Conservation (phyloP, 2,888 invertebrate genomes). For the Chirona hameri region DNA sequence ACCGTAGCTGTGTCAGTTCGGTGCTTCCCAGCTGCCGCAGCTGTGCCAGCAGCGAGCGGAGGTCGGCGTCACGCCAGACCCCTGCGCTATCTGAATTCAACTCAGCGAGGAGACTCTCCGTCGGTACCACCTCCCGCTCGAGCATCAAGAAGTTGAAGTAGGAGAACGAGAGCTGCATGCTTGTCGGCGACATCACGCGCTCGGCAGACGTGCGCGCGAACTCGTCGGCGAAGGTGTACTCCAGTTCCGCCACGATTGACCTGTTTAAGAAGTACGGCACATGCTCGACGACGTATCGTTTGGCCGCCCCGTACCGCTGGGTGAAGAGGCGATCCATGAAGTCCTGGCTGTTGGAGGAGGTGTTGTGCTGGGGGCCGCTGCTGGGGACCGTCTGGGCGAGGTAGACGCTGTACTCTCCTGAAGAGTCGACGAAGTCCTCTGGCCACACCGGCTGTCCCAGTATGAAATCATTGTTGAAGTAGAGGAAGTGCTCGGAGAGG, state of each 20-base stretch:
- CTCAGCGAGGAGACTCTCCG: constrained; percentile 61
- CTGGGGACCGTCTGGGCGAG: constrained; percentile 49
- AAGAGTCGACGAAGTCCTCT: constrained; percentile 63
- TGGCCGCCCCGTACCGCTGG: constrained; percentile 62
- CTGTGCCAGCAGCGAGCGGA: constrained; percentile 65
- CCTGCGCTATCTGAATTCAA: constrained; percentile 72
- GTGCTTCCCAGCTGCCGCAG: constrained; percentile 55
- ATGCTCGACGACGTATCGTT: constrained; percentile 70
- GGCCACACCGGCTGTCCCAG: constrained; percentile 67
- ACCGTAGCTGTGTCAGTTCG: constrained; percentile 56
- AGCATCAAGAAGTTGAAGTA: constrained; percentile 72
- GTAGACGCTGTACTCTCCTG: constrained; percentile 63
- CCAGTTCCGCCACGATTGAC: constrained; percentile 59
- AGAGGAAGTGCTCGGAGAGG: constrained; percentile 69
- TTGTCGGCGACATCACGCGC: constrained; percentile 59
- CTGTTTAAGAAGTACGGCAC: constrained; percentile 71
- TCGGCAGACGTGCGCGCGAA: constrained; percentile 64
- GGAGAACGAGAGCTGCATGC: constrained; percentile 72
- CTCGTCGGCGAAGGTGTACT: constrained; percentile 55
- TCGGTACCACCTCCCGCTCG: constrained; percentile 53
- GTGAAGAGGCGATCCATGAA: constrained; percentile 67
- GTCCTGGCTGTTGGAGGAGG: constrained; percentile 63
- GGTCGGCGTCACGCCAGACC: constrained; percentile 73
- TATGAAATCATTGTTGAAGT: constrained; percentile 74
- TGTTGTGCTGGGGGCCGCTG: constrained; percentile 49